Conservation (phyloP, 1,140 invertebrate genomes). For the Megathymus violae region DNA sequence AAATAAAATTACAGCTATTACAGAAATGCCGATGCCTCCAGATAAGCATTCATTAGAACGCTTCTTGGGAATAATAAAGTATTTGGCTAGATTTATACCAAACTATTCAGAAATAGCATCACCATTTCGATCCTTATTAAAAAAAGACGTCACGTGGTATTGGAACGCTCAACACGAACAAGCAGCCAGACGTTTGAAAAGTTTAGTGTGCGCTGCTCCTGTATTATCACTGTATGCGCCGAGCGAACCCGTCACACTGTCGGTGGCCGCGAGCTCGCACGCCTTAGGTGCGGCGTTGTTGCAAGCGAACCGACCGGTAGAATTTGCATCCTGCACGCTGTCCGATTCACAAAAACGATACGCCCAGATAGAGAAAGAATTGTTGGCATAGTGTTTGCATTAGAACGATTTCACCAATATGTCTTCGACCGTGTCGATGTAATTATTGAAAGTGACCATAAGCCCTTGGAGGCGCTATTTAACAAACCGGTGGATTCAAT, state of each 20-base stretch:
- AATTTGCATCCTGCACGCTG: slow-evolving; percentile 18
- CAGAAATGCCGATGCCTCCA: slow-evolving; percentile 5
- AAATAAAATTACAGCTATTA: slow-evolving; percentile 5
- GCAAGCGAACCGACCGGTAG: too few species aligned
- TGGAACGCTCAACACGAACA: slow-evolving; percentile 14
- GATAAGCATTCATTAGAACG: slow-evolving; percentile 6
- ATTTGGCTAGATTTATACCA: slow-evolving; percentile 35
- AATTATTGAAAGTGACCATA: slow-evolving; percentile 39
- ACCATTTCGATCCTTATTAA: slow-evolving; percentile 23
- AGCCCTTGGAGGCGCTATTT: slow-evolving; percentile 38
- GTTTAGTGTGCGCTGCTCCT: slow-evolving; percentile 11
- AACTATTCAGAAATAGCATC: slow-evolving; percentile 21
- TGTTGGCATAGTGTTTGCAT: too few species aligned
- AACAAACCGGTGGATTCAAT: slow-evolving; percentile 35
- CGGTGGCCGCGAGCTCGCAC: slow-evolving; percentile 33
- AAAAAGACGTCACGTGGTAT: slow-evolving; percentile 22
- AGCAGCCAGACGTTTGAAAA: slow-evolving; percentile 6
- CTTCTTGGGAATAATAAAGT: slow-evolving; percentile 31
- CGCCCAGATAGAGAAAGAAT: too few species aligned
- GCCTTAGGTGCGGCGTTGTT: too few species aligned
- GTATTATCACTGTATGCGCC: slow-evolving; percentile 17
- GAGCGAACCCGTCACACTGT: background rate
- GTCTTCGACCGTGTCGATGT: slow-evolving; percentile 35
- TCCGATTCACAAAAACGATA: slow-evolving; percentile 38
- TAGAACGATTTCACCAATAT: too few species aligned